Evolutionary conservation across 2,888 invertebrate genomes (phyloP).

Genomic region (Philereme transversata): DNA sequence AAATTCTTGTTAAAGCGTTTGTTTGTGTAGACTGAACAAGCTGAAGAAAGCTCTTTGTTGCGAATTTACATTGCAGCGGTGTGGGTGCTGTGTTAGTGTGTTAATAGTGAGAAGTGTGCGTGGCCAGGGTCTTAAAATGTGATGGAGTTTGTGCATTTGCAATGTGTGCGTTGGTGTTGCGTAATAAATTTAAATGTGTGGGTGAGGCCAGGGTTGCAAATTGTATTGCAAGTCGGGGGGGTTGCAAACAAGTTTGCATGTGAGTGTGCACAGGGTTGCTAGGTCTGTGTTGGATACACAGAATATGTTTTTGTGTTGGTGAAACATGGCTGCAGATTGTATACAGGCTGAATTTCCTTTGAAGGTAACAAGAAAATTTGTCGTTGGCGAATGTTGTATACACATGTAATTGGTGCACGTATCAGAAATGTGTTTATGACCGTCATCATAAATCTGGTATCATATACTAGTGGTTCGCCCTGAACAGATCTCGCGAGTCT

Average conservation of each 20-base stretch:
- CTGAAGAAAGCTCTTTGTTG: not conserved
- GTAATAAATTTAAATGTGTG: conserved; percentile 5
- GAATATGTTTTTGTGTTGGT: conserved; percentile 1
- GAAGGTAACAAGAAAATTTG: too few relatives aligned
- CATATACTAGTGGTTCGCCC: too few relatives aligned
- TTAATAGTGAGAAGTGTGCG: not conserved
- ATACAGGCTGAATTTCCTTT: not conserved
- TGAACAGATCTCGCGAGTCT: too few relatives aligned
- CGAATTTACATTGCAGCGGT: not conserved
- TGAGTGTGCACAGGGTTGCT: conserved; percentile 10
- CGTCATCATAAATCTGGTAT: too few relatives aligned
- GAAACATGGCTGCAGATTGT: not conserved
- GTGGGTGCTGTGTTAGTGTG: not conserved
- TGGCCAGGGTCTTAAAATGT: not conserved
- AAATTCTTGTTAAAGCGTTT: not conserved
- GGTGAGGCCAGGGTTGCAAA: conserved; percentile 8
- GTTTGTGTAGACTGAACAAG: not conserved
- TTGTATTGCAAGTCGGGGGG: not conserved
- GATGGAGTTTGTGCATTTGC: not conserved
- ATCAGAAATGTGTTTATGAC: too few relatives aligned
- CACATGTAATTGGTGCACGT: too few relatives aligned
- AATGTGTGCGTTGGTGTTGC: conserved; percentile 12
- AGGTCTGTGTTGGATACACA: conserved; percentile 7
- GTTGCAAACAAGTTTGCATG: conserved; percentile 2
- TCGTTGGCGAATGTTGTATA: too few relatives aligned